Base-by-base conservation (phyloP, 2,113 vertebrate species). In the Corythornis madagascariensis region DNA sequence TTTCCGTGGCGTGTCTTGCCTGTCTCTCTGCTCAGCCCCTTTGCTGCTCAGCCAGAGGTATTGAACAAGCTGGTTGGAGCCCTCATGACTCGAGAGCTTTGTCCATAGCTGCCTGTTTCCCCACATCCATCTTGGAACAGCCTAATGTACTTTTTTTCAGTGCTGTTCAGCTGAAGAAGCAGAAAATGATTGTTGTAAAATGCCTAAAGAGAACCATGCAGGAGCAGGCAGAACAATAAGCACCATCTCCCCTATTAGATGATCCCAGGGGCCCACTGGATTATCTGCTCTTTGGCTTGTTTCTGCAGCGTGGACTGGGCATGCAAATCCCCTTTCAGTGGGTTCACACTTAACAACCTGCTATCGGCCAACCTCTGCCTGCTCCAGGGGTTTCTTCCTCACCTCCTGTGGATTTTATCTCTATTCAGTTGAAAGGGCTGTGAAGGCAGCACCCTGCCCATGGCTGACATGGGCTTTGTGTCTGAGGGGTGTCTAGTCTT, bases 321-420 rank as follows among this genome's bases (percentile, higher is more conserved):
- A 24, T 3, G 4, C 14, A 1, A 16, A 10, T 14, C 78, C 63
- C 26, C 55, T 53, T 19, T 1, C 26, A 2, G 38, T 1, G 52
- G 16, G 1, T 0, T 38, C 81, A 1, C 33, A 0, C 13, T 11
- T 24, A 45, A 24, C 45, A n/a, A 17, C 78, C 26, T 10, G 67
- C 74, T 78, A 0, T 8, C 13, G 0, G 73, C 45, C 73, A 20
- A 33, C 43, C 38, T 7, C 42, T 77, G 69, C 70, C n/a, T 14
- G 40, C 4, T 3, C 1, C 28, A 3, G 2, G 80, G 28, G 16
- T 13, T 86, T 5, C 56, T 47, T 16, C 47, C 60, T 87, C 47
- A 0, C 8, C 31, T 45, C 48, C 47, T 1, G 0, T 2, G 38
- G 38, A 25, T 45, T 66, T 52, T 22, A 10, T 11, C 71, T 50